Conservation (phyloP, 2,888 invertebrate genomes). For the Stenodema calcarata region DNA sequence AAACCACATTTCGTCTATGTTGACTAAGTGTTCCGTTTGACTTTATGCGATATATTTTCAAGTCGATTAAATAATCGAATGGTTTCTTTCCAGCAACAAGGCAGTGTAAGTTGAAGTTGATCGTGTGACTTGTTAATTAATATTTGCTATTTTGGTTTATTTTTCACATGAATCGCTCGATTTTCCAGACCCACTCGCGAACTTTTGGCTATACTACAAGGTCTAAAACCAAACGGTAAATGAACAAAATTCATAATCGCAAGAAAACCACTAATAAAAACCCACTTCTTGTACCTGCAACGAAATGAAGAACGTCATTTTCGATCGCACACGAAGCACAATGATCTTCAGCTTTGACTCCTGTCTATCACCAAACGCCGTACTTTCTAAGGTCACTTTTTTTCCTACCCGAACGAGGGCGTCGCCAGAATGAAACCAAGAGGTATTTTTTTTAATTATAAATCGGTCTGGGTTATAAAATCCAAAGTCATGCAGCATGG, state of each 20-base stretch:
- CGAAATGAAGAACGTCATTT: not conserved
- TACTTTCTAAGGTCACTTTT: not conserved
- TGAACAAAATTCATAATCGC: not conserved
- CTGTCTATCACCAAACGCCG: not conserved
- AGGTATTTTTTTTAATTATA: too few species aligned
- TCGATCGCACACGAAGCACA: not conserved
- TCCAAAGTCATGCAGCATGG: too few species aligned
- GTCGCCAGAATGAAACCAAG: too few species aligned
- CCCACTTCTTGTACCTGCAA: not conserved
- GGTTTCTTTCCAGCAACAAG: too few species aligned
- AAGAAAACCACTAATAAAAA: not conserved
- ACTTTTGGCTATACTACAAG: conserved; percentile 40
- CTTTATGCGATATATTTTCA: too few species aligned
- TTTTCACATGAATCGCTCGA: not conserved
- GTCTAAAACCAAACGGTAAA: conserved; percentile 20
- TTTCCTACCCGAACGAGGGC: not conserved
- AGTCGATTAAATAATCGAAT: too few species aligned
- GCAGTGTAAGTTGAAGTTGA: too few species aligned
- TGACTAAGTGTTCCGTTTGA: too few species aligned
- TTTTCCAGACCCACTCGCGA: conserved; percentile 40
- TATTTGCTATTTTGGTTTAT: not conserved
- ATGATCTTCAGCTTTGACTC: not conserved
- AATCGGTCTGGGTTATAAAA: too few species aligned
- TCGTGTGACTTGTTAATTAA: too few species aligned
- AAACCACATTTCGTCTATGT: too few species aligned